Evolutionary conservation across 2,888 invertebrate species (phyloP).

Genomic region (Synergus umbraculus): DNA sequence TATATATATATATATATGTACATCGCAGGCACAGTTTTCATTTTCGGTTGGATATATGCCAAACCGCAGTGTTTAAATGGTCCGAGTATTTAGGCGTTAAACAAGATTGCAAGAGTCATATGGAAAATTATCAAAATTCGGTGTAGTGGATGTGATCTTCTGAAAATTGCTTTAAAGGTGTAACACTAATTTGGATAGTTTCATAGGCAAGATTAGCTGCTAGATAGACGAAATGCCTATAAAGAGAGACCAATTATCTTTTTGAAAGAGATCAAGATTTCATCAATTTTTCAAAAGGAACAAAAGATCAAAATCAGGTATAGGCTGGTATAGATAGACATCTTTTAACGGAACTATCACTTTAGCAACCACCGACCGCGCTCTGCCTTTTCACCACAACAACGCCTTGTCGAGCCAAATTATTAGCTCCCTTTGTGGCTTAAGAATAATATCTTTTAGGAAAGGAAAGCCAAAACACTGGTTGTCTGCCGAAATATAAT

Average conservation of each 20-base stretch:
- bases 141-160: not conserved
- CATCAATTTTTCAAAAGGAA: not conserved
- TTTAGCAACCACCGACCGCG: not conserved
- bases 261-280: not conserved
- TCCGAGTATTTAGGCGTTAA: not conserved
- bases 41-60: not conserved
- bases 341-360: slow-evolving; percentile 11
- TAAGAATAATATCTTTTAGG: not conserved
- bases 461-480: not conserved
- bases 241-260: not conserved
- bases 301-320: slow-evolving; percentile 10
- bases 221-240: not conserved
- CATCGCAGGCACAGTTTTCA: not conserved
- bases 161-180: not conserved
- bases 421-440: not conserved
- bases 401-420: not conserved
- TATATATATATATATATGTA: too few species aligned
- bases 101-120: not conserved
- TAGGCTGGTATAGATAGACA: not conserved
- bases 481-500: not conserved
- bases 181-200: not conserved
- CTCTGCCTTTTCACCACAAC: not conserved
- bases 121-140: not conserved
- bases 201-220: not conserved
- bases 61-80: not conserved